A percentile compares a stretch with the other conserved stretches of the same genome.
Conservation (phyloP, 2,113 vertebrate genomes). For the Siniperca knerii region DNA sequence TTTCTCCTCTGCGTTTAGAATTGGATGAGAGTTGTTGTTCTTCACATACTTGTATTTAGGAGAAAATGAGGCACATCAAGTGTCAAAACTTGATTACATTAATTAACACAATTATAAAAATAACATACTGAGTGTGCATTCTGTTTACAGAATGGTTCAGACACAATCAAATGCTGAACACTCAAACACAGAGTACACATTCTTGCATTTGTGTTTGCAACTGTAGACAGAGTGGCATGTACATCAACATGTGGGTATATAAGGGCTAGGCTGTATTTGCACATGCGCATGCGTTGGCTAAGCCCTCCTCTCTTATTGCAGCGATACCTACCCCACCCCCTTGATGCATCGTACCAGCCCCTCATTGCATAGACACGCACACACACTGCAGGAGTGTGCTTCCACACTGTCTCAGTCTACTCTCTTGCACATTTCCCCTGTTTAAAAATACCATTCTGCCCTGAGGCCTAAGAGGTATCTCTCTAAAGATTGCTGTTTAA, state of each 20-base stretch:
- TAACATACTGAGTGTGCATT: not conserved
- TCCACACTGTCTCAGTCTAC: constrained; percentile 16
- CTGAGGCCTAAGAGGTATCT: not conserved
- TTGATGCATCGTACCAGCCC: constrained; percentile 55
- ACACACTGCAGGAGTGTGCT: constrained; percentile 35
- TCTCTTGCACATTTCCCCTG: constrained; percentile 16
- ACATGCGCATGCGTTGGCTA: constrained; percentile 62
- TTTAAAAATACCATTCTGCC: constrained; percentile 17
- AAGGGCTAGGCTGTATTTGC: constrained; percentile 45
- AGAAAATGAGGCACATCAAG: not conserved
- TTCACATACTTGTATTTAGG: constrained; percentile 1
- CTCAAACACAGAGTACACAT: not conserved
- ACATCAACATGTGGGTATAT: constrained; percentile 48
- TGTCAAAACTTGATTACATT: not conserved
- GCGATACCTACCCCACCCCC: constrained; percentile 64
- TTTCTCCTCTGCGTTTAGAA: not conserved
- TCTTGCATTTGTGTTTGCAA: not conserved
- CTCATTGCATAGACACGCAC: constrained; percentile 40
- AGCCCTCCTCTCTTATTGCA: constrained; percentile 74
- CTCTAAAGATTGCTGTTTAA: constrained; percentile 30
- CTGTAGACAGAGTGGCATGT: not conserved
- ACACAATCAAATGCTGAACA: not conserved
- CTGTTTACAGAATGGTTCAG: not conserved
- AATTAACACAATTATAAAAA: not conserved
- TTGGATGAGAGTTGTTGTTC: not conserved